Evolutionary conservation across 2,113 vertebrate genomes (phyloP).

Genomic region (Sitta europaea): DNA sequence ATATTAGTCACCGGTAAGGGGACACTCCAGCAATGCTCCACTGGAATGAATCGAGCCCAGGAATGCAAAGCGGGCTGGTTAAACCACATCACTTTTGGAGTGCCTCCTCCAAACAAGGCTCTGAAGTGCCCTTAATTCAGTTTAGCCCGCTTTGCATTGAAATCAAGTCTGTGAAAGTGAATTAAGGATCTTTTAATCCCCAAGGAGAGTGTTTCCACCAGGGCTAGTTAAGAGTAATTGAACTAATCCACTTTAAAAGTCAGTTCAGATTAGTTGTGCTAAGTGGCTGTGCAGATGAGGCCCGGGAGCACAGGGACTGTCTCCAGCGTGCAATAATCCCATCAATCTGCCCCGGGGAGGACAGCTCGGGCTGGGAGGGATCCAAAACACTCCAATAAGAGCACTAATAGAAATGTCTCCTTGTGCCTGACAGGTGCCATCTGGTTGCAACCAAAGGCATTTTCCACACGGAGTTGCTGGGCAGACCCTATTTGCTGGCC

Average conservation of each 20-base stretch:
- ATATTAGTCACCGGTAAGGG: not conserved
- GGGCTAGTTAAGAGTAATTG: conserved; percentile 56
- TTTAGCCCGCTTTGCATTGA: conserved; percentile 22
- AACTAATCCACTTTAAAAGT: conserved; percentile 67
- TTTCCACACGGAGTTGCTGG: conserved; percentile 6
- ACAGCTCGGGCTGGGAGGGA: conserved; percentile 23
- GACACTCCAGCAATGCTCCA: not conserved
- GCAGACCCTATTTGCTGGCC: not conserved
- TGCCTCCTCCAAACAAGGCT: not conserved
- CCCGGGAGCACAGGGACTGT: conserved; percentile 11
- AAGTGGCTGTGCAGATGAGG: conserved; percentile 42
- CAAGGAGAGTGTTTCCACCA: not conserved
- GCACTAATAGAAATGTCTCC: conserved; percentile 43
- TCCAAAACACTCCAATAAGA: conserved; percentile 13
- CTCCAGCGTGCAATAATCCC: conserved; percentile 18
- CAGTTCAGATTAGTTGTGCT: conserved; percentile 41
- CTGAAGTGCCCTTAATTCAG: conserved; percentile 17
- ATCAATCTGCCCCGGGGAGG: conserved; percentile 24
- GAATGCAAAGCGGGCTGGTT: not conserved
- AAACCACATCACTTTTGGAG: not conserved
- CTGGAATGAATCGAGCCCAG: not conserved
- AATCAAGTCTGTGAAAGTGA: conserved; percentile 18
- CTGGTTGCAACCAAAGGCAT: conserved; percentile 33
- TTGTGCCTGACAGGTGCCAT: conserved; percentile 54
- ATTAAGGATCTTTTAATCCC: conserved; percentile 35